Conservation (phyloP, 2,888 invertebrate species). For the Dromius quadrimaculatus region DNA sequence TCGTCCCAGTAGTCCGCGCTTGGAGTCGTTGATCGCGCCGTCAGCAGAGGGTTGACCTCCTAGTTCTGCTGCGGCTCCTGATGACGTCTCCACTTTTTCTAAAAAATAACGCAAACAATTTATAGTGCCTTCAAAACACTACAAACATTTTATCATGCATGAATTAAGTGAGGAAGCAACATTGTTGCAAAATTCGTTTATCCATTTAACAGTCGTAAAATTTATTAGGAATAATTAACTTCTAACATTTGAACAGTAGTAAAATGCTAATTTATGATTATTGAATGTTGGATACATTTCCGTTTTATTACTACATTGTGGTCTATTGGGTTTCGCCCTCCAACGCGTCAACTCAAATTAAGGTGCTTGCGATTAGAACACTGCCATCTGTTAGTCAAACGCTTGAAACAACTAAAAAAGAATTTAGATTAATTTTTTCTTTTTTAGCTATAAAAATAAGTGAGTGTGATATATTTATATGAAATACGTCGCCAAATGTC, state of each 20-base stretch:
- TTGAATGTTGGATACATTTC: constrained; percentile 26
- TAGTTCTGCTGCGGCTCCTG: constrained; percentile 5
- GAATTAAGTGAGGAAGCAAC: not conserved
- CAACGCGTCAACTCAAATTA: not conserved
- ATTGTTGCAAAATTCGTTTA: constrained; percentile 1
- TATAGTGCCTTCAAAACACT: not conserved
- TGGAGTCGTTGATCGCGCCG: not conserved
- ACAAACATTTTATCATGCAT: not conserved
- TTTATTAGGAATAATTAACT: constrained; percentile 45
- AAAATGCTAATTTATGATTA: constrained; percentile 49
- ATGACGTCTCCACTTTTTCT: constrained; percentile 47
- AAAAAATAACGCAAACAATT: not conserved
- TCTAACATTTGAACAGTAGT: constrained; percentile 46
- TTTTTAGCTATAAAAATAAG: no score
- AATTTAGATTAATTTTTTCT: no score
- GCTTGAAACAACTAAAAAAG: no score
- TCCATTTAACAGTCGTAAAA: constrained; percentile 3
- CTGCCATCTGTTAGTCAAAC: no score
- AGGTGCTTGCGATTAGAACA: no score
- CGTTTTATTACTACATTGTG: constrained; percentile 20
- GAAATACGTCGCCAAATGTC: no score
- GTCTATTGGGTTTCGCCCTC: not conserved
- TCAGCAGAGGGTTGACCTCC: constrained; percentile 24
- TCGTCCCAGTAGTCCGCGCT: constrained; percentile 29
- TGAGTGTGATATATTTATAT: no score